Conservation (phyloP, 2,888 invertebrate genomes). For the Dysmachus trigonus region DNA sequence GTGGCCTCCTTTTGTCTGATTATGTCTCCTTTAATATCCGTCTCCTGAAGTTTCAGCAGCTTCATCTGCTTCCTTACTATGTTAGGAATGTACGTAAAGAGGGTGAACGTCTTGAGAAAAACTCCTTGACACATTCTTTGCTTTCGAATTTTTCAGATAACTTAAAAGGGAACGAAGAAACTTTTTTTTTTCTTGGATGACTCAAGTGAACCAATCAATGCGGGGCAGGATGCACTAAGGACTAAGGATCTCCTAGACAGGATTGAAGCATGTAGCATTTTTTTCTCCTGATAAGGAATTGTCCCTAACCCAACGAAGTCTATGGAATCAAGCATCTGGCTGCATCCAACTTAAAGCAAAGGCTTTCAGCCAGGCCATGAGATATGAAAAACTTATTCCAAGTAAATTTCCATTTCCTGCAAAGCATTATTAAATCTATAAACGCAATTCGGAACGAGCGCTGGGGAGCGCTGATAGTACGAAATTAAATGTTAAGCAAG, state of each 20-base stretch:
- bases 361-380: neutral
- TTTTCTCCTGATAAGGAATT: neutral
- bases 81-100: neutral
- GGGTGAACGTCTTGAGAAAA: neutral
- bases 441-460: neutral
- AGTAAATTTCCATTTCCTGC: neutral
- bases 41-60: neutral
- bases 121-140: constrained; percentile 23
- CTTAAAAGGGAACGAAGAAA: neutral
- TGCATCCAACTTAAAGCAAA: too few species aligned
- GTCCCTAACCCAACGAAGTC: neutral
- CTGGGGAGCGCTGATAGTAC: neutral
- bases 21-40: constrained; percentile 3
- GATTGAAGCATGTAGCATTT: neutral
- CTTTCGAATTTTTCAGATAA: neutral
- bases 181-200: constrained; percentile 13
- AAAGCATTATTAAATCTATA: neutral
- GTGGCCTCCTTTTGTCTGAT: constrained; percentile 19
- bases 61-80: neutral
- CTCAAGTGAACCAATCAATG: constrained; percentile 16
- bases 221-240: neutral
- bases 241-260: neutral
- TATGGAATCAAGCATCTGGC: too few species aligned
- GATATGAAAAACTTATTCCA: neutral
- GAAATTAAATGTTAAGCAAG: constrained; percentile 15